Evolutionary conservation across 2,113 vertebrate genomes (phyloP).

Genomic region (Haliaeetus leucogaster): DNA sequence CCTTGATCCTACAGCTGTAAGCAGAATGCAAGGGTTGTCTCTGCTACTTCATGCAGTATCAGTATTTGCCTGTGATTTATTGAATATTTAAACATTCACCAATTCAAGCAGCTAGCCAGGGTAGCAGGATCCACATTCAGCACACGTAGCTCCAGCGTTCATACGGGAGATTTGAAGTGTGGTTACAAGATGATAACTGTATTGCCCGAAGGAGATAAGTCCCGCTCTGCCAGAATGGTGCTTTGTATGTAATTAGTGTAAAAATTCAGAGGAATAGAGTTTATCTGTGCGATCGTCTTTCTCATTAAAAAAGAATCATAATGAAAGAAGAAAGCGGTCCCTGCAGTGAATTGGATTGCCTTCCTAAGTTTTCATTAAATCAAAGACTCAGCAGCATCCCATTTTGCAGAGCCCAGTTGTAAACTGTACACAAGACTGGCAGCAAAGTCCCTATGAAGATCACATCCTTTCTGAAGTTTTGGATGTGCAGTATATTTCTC

Average conservation of each 20-base stretch:
- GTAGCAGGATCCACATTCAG: constrained; percentile 61
- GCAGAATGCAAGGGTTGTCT: neutral
- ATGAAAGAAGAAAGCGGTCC: constrained; percentile 68
- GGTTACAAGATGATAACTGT: constrained; percentile 78
- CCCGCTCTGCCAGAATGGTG: constrained; percentile 69
- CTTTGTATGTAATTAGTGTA: constrained; percentile 75
- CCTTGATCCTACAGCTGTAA: constrained; percentile 31
- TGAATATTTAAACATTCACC: constrained; percentile 68
- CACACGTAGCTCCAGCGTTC: constrained; percentile 55
- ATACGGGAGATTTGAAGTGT: constrained; percentile 67
- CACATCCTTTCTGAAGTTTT: neutral
- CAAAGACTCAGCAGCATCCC: constrained; percentile 48
- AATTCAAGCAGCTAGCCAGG: constrained; percentile 59
- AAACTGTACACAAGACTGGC: constrained; percentile 10
- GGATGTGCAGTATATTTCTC: neutral
- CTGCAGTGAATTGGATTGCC: constrained; percentile 66
- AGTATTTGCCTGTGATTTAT: constrained; percentile 59
- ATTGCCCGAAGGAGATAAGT: constrained; percentile 72
- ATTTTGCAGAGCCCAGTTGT: constrained; percentile 20
- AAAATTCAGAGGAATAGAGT: constrained; percentile 71
- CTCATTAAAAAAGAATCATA: constrained; percentile 73
- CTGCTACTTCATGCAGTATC: constrained; percentile 21
- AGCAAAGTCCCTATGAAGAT: neutral
- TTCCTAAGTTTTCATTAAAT: constrained; percentile 70
- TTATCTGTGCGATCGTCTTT: constrained; percentile 71